phyloP scores from a whole-genome alignment of 2,113 vertebrate species.

The Galemys pyrenaicus region DNA sequence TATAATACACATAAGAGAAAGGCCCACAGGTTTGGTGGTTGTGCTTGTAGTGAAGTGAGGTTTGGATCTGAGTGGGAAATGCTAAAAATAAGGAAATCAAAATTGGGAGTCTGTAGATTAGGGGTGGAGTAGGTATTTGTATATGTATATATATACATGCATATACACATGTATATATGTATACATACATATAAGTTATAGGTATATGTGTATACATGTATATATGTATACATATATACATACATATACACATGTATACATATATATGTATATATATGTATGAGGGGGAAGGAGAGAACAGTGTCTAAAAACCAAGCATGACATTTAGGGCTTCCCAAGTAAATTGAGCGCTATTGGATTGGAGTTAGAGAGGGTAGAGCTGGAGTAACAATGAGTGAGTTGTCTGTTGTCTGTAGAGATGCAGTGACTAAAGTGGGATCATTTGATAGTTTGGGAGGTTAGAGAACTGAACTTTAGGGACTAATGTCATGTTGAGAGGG shows the following conservation, averaged over 20 bases:
- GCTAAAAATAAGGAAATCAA: conserved; percentile 39
- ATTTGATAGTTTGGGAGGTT: background rate
- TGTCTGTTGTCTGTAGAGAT: background rate
- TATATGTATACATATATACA: too few relatives aligned
- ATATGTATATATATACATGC: too few relatives aligned
- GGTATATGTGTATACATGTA: background rate
- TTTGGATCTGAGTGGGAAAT: conserved; percentile 33
- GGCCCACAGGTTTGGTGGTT: background rate
- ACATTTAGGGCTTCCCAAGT: background rate
- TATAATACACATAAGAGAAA: background rate
- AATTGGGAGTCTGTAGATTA: background rate
- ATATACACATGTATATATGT: too few relatives aligned
- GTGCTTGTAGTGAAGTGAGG: background rate
- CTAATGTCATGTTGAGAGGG: background rate
- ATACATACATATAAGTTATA: too few relatives aligned
- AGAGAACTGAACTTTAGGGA: background rate
- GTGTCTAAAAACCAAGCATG: background rate
- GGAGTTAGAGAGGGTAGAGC: background rate
- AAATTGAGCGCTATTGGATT: background rate
- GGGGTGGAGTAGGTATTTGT: background rate
- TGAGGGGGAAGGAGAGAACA: background rate
- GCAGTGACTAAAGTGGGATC: background rate
- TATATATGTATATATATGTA: too few relatives aligned
- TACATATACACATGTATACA: too few relatives aligned
- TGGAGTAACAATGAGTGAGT: background rate